Base-by-base conservation (phyloP, 2,113 vertebrate species). In the Falcunculus frontatus region DNA sequence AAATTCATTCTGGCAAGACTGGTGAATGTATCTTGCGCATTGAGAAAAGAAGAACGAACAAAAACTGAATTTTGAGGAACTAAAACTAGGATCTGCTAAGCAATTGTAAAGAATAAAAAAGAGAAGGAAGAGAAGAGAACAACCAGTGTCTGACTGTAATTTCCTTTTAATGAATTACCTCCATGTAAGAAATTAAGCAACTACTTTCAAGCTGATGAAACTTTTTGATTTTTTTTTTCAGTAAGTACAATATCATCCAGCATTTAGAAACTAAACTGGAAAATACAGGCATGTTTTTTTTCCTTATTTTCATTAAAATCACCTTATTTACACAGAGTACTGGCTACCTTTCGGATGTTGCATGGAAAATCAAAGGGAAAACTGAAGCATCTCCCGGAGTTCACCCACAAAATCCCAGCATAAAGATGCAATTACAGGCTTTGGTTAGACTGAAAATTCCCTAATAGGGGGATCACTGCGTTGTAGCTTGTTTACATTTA, bases 111-210 rank as follows among this genome's bases (percentile, higher is more conserved):
- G 63, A 94, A 88, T 60, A 23, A 69, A 86, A 90, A 93, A 65
- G 93, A 96, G 96, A 97, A 98, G 97, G 94, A 98, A 96, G 88
- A 87, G 81, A 82, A 92, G 56, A 92, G 83, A 78, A 1, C 89
- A 77, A 37, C 75, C 55, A 41, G 55, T 89, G 89, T 92, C 84
- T 94, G 87, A 30, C 68, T 13, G 33, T 88, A 96, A 97, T 97
- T 97, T 97, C 95, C 97, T 96, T 92, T 93, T 84, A 47, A 73
- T 85, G 65, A 16, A 87, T 96, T 96, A 63, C 59, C 74, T 95
- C 94, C 93, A 72, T 95, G 85, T 93, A 95, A 90, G 84, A 96
- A 94, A 93, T 95, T 75, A 70, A 37, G 86, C 74, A 96, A 81
- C 64, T 53, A 11, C 49, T 30, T 87, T 85, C 37, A 64, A 73